These are phyloP conservation scores for Calypte anna DNA, from an alignment of 2,113 vertebrate genomes.

Conservation along the genomic window DNA sequence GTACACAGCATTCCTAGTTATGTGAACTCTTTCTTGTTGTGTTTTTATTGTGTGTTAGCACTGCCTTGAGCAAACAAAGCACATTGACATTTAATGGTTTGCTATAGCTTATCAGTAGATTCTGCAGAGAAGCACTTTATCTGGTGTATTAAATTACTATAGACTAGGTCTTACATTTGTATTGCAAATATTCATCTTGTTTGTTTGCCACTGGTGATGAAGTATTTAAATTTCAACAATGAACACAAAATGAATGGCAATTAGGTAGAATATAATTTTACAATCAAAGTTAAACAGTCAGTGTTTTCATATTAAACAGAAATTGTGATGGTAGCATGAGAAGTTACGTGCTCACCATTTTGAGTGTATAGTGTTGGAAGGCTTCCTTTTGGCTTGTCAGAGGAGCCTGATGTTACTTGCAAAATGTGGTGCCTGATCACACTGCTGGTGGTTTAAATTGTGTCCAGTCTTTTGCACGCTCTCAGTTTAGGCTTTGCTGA, in stretches of 20 bases:
- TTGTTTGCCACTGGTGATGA: not conserved
- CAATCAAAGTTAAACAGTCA: conserved; percentile 52
- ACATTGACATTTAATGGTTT: conserved; percentile 58
- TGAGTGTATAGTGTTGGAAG: conserved; percentile 30
- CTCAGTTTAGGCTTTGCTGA: not conserved
- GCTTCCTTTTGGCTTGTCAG: conserved; percentile 40
- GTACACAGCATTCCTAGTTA: not conserved
- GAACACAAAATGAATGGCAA: not conserved
- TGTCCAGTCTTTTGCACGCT: not conserved
- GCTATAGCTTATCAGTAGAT: conserved; percentile 35
- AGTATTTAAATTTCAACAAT: conserved; percentile 19
- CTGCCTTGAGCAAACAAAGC: conserved; percentile 43
- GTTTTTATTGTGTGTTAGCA: conserved; percentile 14
- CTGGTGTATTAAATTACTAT: not conserved
- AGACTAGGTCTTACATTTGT: conserved; percentile 42
- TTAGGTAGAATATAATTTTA: conserved; percentile 44
- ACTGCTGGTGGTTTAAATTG: conserved; percentile 16
- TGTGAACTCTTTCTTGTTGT: not conserved
- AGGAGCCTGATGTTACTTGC: conserved; percentile 4
- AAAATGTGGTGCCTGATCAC: conserved; percentile 26
- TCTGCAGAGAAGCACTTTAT: conserved; percentile 39
- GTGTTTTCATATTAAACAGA: conserved; percentile 27
- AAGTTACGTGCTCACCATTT: conserved; percentile 39
- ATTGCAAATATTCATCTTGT: not conserved
- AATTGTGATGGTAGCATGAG: conserved; percentile 11